Base-by-base conservation (phyloP, 64 coral and sea anemone genomes). In the Montipora cactus region DNA sequence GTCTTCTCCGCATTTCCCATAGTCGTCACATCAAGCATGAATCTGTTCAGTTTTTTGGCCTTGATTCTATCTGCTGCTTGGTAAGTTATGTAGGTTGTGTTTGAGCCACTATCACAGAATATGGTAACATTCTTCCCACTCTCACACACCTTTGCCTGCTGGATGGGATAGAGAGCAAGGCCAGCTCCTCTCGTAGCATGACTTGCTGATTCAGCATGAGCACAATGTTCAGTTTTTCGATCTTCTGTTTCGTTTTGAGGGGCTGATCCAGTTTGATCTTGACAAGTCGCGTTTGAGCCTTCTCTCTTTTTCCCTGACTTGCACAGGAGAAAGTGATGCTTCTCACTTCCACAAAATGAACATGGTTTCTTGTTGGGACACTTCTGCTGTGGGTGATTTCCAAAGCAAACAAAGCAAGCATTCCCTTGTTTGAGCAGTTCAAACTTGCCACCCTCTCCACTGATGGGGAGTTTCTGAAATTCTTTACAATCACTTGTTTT, bases 371-470 rank as follows among this genome's bases (percentile, higher is more conserved):
- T 95, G 81, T 80, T 87, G 10, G 89, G 89, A 59, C 94, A 95
- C 69, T 57, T 87, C 23, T 51, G 70, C 75, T 87, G 90, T 51
- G 50, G 66, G 47, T 95, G 94, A 44, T 95, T 84, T 59, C 94
- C 94, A 20, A 95, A 95, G 64, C 94, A 95, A 81, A 88, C 74
- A 14, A 95, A 92, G 74, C 94, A 92, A 25, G 89, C 89, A 44
- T 81, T 95, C 74, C 50, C 89, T 50, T 91, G 94, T 74, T 95
- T 95, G 45, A 95, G 66, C 6, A 95, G 47, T 80, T 95, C 94
- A 47, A 91, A 87, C 87, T 91, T 91, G 5, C 75, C 70, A 58
- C 46, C 91, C 45, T 85, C 69, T 23, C 91, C 90, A 74, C 48
- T 51, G 70, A 95, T 77, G 37, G 89, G 74, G 15, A 95, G 76